Percentiles rank a stretch among this genome's conserved stretches.
Conservation (phyloP, 2,888 invertebrate genomes). For the Ypsolopha scabrella region DNA sequence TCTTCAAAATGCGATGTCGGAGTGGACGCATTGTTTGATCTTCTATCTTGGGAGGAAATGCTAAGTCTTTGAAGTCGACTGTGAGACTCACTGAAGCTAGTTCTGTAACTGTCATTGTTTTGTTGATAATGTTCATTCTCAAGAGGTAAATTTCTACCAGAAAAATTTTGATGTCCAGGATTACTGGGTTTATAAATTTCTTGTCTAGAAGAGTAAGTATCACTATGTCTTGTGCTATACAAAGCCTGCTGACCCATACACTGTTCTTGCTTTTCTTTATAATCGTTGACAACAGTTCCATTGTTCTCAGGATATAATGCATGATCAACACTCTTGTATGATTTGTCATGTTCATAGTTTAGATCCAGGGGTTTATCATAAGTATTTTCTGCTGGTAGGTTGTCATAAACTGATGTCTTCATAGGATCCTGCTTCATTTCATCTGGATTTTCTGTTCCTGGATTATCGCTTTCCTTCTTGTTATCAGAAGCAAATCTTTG, state of each 20-base stretch:
- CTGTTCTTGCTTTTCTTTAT: conserved; percentile 38
- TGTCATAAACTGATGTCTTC: conserved; percentile 57
- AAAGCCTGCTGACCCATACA: conserved; percentile 36
- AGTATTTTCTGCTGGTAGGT: conserved; percentile 53
- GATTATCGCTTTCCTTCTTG: conserved; percentile 36
- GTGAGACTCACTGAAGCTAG: conserved; percentile 41
- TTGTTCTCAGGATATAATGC: conserved; percentile 56
- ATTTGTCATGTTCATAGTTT: conserved; percentile 55
- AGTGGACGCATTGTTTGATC: conserved; percentile 42
- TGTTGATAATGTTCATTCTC: conserved; percentile 40
- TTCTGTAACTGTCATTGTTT: conserved; percentile 40
- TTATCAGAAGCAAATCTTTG: conserved; percentile 67
- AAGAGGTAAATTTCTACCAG: conserved; percentile 24
- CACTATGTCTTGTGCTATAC: conserved; percentile 37
- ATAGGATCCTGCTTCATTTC: conserved; percentile 34
- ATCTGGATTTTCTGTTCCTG: conserved; percentile 27
- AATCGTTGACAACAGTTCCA: conserved; percentile 33
- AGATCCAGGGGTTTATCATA: conserved; percentile 63
- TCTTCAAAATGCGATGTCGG: conserved; percentile 46
- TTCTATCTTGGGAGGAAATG: conserved; percentile 49
- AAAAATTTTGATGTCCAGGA: conserved; percentile 33
- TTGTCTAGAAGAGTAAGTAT: conserved; percentile 47
- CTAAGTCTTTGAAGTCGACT: conserved; percentile 52
- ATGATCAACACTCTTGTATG: conserved; percentile 66
- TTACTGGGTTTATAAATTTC: conserved; percentile 38